These are phyloP conservation scores for Scomberomorus guttatus DNA, from an alignment of 2,797 vertebrate genomes.

Conservation along the genomic window DNA sequence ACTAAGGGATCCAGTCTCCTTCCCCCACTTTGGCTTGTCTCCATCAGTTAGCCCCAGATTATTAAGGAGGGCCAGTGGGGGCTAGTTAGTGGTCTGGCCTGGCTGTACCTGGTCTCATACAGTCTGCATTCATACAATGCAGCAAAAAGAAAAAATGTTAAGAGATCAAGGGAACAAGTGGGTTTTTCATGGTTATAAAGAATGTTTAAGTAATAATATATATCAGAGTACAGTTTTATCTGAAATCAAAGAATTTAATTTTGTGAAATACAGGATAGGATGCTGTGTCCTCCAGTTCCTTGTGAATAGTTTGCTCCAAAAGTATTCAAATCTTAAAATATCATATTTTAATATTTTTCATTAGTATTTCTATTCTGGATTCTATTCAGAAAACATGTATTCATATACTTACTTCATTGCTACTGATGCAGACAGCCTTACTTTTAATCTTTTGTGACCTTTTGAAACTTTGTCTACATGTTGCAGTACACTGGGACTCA, in stretches of 20 bases:
- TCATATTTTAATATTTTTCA: background rate
- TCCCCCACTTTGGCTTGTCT: conserved; percentile 82
- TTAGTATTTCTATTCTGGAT: too few species aligned
- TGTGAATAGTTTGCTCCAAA: background rate
- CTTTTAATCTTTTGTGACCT: background rate
- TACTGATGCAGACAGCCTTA: background rate
- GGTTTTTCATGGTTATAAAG: background rate
- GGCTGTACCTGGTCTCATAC: conserved; percentile 47
- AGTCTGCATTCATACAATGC: conserved; percentile 26
- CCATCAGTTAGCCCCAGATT: conserved; percentile 85
- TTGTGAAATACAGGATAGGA: background rate
- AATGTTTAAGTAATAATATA: background rate
- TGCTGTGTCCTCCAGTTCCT: background rate
- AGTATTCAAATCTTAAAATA: background rate
- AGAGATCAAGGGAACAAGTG: background rate
- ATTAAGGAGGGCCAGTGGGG: conserved; percentile 73
- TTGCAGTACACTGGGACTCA: background rate
- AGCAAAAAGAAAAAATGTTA: conserved; percentile 8
- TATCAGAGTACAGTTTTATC: background rate
- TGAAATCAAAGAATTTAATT: background rate
- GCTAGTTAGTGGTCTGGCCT: conserved; percentile 73
- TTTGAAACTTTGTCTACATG: background rate
- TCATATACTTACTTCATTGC: background rate
- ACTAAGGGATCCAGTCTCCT: conserved; percentile 76
- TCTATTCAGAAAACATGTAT: background rate